Evolutionary conservation across 2,113 vertebrate species (phyloP).

Genomic region (Strix uralensis): DNA sequence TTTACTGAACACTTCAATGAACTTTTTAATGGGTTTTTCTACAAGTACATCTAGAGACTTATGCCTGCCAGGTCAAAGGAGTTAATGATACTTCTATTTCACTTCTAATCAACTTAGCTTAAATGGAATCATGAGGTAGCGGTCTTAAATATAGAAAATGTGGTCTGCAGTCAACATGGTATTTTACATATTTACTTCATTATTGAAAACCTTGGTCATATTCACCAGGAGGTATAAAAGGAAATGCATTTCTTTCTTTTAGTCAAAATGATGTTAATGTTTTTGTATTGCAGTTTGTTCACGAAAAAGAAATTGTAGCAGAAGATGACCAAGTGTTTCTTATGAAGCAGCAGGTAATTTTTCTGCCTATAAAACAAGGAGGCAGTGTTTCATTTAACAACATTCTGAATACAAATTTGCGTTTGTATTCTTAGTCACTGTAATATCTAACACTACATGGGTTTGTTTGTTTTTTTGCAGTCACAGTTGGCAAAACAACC

Average conservation of each 20-base stretch:
- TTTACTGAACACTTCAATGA: background rate
- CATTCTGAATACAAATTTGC: background rate
- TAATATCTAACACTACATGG: background rate
- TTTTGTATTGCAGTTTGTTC: conserved; percentile 88
- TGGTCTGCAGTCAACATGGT: background rate
- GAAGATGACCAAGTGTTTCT: conserved; percentile 99
- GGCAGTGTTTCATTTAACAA: background rate
- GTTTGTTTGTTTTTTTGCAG: conserved; percentile 74
- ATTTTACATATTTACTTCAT: background rate
- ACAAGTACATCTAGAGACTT: background rate
- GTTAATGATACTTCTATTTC: background rate
- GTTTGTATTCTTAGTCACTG: background rate
- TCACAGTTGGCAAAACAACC: conserved; percentile 93
- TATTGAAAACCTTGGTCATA: background rate
- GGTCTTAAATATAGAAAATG: background rate
- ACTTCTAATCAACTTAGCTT: background rate
- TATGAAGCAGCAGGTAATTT: conserved; percentile 92
- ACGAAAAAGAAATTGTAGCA: conserved; percentile 96
- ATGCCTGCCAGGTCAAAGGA: background rate
- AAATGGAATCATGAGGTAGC: background rate
- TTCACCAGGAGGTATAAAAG: background rate
- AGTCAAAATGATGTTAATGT: background rate
- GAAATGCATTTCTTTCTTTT: background rate
- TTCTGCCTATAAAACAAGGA: background rate
- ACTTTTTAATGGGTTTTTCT: background rate